Base-by-base conservation (phyloP, 2,113 vertebrate genomes). In the Notarius lentiginosus region DNA sequence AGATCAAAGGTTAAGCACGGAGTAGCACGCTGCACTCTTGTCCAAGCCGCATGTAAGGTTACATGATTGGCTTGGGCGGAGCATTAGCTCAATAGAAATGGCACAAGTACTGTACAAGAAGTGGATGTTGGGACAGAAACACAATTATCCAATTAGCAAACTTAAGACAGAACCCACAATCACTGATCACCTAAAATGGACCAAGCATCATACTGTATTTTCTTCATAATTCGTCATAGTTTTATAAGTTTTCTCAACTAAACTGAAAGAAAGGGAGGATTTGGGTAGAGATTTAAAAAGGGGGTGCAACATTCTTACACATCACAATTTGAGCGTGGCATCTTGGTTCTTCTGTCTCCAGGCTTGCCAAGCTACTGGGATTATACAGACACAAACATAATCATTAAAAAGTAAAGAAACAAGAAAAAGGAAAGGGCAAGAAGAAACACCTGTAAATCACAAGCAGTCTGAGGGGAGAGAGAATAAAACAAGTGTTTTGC, bases 241-340 rank as follows among this genome's bases (percentile, higher is more conserved):
- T 56, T 84, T 73, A 84, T 6, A 61, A 8, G 6, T 17, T 79
- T 76, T 85, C 58, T 65, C n/a, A 63, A 53, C n/a, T 89, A 86
- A 91, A 86, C 81, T 79, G 65, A 84, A 51, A 58, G 60, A 27
- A 1, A 66, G 47, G 77, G 53, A 7, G 53, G 84, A n/a, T 41
- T 34, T 58, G 55, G 61, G 79, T 75, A 53, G 47, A 79, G 51
- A 70, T 30, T 65, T 24, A 60, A 76, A 68, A 70, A 84, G 15
- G n/a, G n/a, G 88, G 91, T 89, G 76, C 83, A 91, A 92, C 92
- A 92, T 89, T 94, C 95, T 95, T 95, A 95, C 95, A 95, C 93
- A 94, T 94, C 94, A 95, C 94, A 95, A 91, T 94, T 95, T 94
- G 94, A 95, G 87, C 95, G 94, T 91, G 94, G 94, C 94, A 95